Base-by-base conservation (phyloP, 1,140 invertebrate species). In the Sinonovacula constricta region DNA sequence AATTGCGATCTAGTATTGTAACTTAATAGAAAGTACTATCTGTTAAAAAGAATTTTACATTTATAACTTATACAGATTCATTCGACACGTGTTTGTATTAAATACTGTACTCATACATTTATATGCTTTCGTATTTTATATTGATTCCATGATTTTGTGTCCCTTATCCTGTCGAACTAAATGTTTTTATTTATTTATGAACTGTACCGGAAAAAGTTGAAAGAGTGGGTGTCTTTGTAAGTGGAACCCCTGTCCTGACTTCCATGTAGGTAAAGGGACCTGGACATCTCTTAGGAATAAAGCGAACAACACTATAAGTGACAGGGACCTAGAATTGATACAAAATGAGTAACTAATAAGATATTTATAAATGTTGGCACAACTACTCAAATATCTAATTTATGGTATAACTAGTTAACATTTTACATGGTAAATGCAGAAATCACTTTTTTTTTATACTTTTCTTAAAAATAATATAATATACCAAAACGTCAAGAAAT, bases 241-340 rank as follows among this genome's bases (percentile, higher is more conserved):
- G 26, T 83, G 80, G 51, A 65, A 84, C 49, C 77, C 53, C 45
- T 59, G 65, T 15, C 66, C 60, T 30, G 34, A 33, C 0, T 54
- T 68, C 51, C 66, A 84, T 14, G 57, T 56, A 12, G 80, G 78
- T 18, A 81, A 34, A 1, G 81, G 81, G 53, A 85, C 57, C 63
- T 75, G 45, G 26, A 80, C 5, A 14, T 59, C 36, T 49, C 71
- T 77, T 3, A 86, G 76, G 33, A 81, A 79, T 56, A 85, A 57
- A 12, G 81, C 68, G 63, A 83, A 84, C 18, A 81, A 15, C 14
- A 71, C 49, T 14, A 80, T 80, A 3, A 86, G 69, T 3, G 31
- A 63, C 53, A 81, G 30, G 0, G 82, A 78, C 18, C 84, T 86
- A 74, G 18, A 82, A 93, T n/a, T n/a, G n/a, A n/a, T n/a, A n/a